A percentile compares a stretch with the other conserved stretches of the same genome.
Conservation (phyloP, 2,113 vertebrate genomes). For the Empidonax alnorum region DNA sequence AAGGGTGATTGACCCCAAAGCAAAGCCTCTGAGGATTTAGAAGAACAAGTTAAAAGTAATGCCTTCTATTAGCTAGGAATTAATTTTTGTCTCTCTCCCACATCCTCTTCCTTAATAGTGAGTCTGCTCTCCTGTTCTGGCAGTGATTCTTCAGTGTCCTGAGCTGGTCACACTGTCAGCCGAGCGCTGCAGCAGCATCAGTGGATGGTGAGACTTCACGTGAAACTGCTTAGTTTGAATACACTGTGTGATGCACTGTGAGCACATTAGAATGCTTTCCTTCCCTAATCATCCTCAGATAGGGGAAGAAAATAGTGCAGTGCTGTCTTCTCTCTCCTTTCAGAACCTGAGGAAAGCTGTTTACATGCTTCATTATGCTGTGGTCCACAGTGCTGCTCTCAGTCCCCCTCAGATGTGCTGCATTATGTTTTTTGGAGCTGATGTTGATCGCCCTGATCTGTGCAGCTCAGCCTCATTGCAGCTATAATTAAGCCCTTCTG, state of each 20-base stretch:
- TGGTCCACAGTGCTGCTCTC: background rate
- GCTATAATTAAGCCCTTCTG: constrained; percentile 43
- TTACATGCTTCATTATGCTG: background rate
- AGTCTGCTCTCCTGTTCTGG: background rate
- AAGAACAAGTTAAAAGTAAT: background rate
- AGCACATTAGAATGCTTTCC: background rate
- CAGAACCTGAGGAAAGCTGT: background rate
- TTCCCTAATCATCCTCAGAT: background rate
- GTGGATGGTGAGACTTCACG: rapidly evolving
- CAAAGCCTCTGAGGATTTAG: background rate
- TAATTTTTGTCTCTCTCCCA: background rate
- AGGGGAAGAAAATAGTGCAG: background rate
- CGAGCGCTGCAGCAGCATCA: background rate
- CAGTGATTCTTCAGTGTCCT: background rate
- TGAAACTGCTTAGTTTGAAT: background rate
- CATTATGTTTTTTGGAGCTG: background rate
- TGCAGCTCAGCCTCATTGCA: constrained; percentile 14
- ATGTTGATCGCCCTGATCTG: background rate
- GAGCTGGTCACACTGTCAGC: background rate
- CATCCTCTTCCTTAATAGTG: background rate
- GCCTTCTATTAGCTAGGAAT: background rate
- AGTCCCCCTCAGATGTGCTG: background rate
- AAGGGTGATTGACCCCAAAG: background rate
- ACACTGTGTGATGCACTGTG: background rate
- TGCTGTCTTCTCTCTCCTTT: background rate